These are phyloP conservation scores for Cosmopolites sordidus DNA, from an alignment of 2,888 invertebrate genomes.

Conservation along the genomic window DNA sequence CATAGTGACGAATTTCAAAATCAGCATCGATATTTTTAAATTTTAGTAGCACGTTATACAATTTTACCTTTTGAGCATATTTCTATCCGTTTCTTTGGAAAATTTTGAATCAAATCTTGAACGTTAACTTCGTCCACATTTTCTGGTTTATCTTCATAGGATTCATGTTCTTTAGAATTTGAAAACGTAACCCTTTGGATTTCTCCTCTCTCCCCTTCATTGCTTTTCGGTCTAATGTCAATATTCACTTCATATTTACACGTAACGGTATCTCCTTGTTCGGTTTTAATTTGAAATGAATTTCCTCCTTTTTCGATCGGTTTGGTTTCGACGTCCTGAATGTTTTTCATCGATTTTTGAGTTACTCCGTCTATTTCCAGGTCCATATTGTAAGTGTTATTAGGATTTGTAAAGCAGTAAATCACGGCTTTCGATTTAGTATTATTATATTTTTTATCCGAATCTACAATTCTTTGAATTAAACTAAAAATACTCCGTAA, in stretches of 20 bases:
- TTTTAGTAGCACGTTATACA: too few species aligned
- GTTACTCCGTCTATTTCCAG: conserved; percentile 30
- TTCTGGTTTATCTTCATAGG: not conserved
- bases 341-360: conserved; percentile 18
- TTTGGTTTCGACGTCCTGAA: conserved; percentile 11
- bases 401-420: conserved; percentile 29
- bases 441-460: conserved; percentile 31
- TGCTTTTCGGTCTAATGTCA: conserved; percentile 14
- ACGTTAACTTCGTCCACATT: conserved; percentile 23
- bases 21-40: too few species aligned
- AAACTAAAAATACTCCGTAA: conserved; percentile 36
- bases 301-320: conserved; percentile 11
- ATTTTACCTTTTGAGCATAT: conserved; percentile 25
- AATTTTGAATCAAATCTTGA: conserved; percentile 26
- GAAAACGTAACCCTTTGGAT: not conserved
- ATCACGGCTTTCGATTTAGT: conserved; percentile 32
- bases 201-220: conserved; percentile 3
- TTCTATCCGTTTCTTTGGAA: conserved; percentile 27
- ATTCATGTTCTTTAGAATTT: not conserved
- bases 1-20: too few species aligned
- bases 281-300: conserved; percentile 29
- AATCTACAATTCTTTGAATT: conserved; percentile 35
- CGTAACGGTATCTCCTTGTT: conserved; percentile 31
- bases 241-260: conserved; percentile 25
- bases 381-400: conserved; percentile 31